These are phyloP conservation scores for silkworm (Bombyx mori) DNA, from an alignment of 1,140 invertebrate genomes.

Conservation along the genomic window ASM3026992v2 NC_085127.1:6912501-6913000, in stretches of 20 bases:
- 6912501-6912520: conserved; percentile 47
- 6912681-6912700: conserved; percentile 4
- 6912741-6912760: conserved; percentile 51
- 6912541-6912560: conserved; percentile 53
- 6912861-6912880: too few species aligned
- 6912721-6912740: conserved; percentile 25
- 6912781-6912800: conserved; percentile 62
- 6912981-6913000: too few species aligned
- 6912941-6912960: too few species aligned
- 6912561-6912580: conserved; percentile 35
- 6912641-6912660: neutral
- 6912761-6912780: conserved; percentile 48
- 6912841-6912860: conserved; percentile 26
- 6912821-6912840: conserved; percentile 36
- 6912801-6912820: conserved; percentile 55
- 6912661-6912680: conserved; percentile 5
- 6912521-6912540: conserved; percentile 59
- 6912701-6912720: conserved; percentile 19
- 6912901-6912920: too few species aligned
- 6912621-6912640: conserved; percentile 10
- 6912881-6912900: too few species aligned
- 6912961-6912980: too few species aligned
- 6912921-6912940: too few species aligned
- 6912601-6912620: conserved; percentile 55
- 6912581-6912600: conserved; percentile 38